phyloP scores from a whole-genome alignment of 2,797 vertebrate species.

The Sitta carolinensis region DNA sequence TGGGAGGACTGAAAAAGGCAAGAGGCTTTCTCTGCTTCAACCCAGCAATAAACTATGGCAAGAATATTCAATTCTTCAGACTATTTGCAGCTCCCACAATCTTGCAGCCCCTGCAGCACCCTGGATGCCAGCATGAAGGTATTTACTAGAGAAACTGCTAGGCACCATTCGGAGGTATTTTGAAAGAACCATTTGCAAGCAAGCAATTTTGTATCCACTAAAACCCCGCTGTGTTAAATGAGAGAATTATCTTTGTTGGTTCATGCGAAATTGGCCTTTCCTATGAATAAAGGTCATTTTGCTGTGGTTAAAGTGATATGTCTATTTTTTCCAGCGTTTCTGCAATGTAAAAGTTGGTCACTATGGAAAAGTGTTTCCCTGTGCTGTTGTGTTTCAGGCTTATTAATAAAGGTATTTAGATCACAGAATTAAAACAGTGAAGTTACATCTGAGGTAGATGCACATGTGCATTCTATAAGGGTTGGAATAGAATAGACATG shows the following conservation, averaged over 20 bases:
- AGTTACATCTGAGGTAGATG: not conserved
- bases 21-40: constrained; percentile 28
- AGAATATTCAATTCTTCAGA: constrained; percentile 49
- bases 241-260: not conserved
- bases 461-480: not conserved
- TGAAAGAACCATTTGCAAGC: not conserved
- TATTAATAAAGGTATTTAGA: not conserved
- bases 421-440: not conserved
- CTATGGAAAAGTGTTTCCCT: not conserved
- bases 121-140: not conserved
- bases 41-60: constrained; percentile 18
- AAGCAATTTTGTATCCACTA: not conserved
- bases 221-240: not conserved
- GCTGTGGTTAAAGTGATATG: not conserved
- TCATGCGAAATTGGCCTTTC: not conserved
- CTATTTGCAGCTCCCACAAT: not conserved
- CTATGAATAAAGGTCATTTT: not conserved
- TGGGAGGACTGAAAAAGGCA: constrained; percentile 15
- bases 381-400: not conserved
- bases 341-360: not conserved
- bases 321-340: not conserved
- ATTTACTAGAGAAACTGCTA: not conserved
- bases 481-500: not conserved
- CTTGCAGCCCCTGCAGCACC: not conserved
- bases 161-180: constrained; percentile 2